Evolutionary conservation across 2,888 invertebrate species (phyloP).

Genomic region (Colostygia pectinataria): DNA sequence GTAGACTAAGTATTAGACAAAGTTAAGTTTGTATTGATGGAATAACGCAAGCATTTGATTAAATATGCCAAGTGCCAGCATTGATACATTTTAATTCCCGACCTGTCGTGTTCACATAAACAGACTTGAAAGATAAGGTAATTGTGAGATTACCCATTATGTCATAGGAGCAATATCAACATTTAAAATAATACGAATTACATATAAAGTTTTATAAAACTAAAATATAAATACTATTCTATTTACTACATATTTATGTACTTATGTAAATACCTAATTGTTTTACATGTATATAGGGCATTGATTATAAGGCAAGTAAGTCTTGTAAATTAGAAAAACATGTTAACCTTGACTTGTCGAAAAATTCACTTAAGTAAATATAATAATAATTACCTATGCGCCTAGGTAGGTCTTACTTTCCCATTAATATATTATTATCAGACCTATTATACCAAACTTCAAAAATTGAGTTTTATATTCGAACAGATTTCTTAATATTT

Average conservation of each 20-base stretch:
- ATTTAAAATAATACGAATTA: background rate
- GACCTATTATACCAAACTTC: constrained; percentile 1
- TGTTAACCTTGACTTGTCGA: constrained; percentile 25
- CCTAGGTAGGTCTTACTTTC: too few relatives aligned
- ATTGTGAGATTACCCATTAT: too few relatives aligned
- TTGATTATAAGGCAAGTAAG: constrained; percentile 76
- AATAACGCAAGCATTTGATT: too few relatives aligned
- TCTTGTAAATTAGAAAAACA: constrained; percentile 51
- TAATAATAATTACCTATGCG: too few relatives aligned
- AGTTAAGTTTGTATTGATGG: too few relatives aligned
- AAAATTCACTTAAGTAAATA: constrained; percentile 1
- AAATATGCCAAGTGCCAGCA: too few relatives aligned
- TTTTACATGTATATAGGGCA: constrained; percentile 28
- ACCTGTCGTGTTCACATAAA: too few relatives aligned
- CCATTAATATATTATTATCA: background rate
- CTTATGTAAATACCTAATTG: constrained; percentile 39
- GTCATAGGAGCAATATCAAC: background rate
- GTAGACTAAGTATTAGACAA: too few relatives aligned
- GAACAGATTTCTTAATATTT: background rate
- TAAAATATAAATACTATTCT: constrained; percentile 15
- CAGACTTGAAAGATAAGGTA: too few relatives aligned
- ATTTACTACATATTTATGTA: constrained; percentile 31
- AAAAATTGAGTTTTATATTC: constrained; percentile 8
- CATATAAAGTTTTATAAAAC: constrained; percentile 4
- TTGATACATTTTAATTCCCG: too few relatives aligned